Conservation (phyloP, 2,113 vertebrate genomes). For the Megalops atlanticus region DNA sequence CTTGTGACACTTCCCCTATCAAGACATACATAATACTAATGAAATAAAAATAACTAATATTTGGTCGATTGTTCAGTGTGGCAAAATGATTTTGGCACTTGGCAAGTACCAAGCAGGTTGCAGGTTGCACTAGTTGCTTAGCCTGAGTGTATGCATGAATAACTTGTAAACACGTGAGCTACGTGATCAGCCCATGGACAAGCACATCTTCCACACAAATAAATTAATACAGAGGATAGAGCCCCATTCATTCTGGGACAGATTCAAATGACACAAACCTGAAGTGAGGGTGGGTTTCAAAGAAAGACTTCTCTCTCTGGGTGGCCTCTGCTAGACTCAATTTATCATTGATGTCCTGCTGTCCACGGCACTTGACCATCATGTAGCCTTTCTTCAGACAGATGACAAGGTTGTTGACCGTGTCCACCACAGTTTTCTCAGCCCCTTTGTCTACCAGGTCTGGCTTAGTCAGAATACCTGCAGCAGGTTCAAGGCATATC, state of each 20-base stretch:
- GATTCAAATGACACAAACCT: constrained; percentile 49
- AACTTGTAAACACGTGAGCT: too few relatives aligned
- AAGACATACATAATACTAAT: too few relatives aligned
- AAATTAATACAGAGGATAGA: too few relatives aligned
- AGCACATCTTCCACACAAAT: too few relatives aligned
- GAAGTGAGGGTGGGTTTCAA: constrained; percentile 64
- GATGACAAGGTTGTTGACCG: constrained; percentile 60
- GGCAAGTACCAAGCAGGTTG: too few relatives aligned
- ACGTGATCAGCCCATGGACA: too few relatives aligned
- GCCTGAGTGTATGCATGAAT: too few relatives aligned
- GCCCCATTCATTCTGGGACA: background rate
- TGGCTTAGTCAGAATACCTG: constrained; percentile 73
- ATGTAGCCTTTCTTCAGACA: constrained; percentile 78
- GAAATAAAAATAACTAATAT: too few relatives aligned
- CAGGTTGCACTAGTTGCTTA: too few relatives aligned
- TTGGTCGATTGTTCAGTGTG: too few relatives aligned
- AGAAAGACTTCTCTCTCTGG: constrained; percentile 68
- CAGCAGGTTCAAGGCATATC: background rate
- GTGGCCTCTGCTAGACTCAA: constrained; percentile 62
- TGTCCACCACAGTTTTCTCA: constrained; percentile 50
- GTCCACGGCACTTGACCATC: constrained; percentile 77
- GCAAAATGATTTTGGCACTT: too few relatives aligned
- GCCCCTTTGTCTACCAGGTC: constrained; percentile 77
- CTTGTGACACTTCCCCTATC: too few relatives aligned
- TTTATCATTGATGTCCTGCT: constrained; percentile 56